Evolutionary conservation across 2,113 vertebrate species (phyloP).

Genomic region (Mungos mungo): DNA sequence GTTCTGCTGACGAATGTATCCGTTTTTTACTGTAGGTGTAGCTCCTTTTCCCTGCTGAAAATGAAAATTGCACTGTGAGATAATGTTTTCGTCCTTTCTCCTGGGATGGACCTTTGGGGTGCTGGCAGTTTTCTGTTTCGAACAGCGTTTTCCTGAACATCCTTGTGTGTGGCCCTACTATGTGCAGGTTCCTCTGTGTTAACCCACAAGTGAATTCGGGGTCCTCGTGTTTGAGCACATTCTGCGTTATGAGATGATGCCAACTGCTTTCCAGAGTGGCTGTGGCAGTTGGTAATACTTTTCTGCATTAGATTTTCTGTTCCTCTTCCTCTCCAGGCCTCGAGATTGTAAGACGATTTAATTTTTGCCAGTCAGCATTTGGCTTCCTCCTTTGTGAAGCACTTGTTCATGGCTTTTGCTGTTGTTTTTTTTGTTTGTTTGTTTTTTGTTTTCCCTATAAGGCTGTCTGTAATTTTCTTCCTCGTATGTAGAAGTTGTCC

Average conservation of each 20-base stretch:
- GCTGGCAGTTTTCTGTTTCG: neutral
- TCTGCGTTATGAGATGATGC: neutral
- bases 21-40: neutral
- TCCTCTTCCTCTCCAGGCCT: neutral
- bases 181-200: neutral
- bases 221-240: neutral
- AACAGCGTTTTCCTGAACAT: neutral
- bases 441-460: neutral
- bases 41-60: neutral
- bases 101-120: neutral
- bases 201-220: neutral
- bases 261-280: neutral
- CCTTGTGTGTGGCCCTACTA: neutral
- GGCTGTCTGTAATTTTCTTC: neutral
- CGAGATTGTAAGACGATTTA: neutral
- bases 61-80: neutral
- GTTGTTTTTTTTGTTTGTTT: neutral
- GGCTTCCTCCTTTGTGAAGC: neutral
- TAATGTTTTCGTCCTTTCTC: neutral
- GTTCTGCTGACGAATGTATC: neutral
- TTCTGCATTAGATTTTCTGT: neutral
- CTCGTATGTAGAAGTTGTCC: neutral
- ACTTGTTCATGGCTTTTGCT: neutral
- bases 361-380: neutral
- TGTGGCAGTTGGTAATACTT: neutral